phyloP scores from a whole-genome alignment of 2,113 vertebrate species.

The Speoplatyrhinus poulsoni region DNA sequence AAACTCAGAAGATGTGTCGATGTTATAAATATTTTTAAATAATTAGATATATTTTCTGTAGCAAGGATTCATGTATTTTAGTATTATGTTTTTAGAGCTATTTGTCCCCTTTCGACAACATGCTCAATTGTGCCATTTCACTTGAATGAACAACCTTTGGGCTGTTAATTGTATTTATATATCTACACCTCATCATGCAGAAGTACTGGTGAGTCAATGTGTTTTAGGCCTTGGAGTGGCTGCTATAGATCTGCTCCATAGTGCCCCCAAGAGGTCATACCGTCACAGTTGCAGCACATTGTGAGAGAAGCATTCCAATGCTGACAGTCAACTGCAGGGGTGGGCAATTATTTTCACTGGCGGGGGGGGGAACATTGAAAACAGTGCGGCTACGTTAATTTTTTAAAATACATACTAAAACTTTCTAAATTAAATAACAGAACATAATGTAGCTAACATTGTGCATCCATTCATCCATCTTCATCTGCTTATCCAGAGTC shows the following conservation, averaged over 20 bases:
- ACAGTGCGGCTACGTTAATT: too few species aligned
- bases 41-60: not conserved
- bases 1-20: conserved; percentile 29
- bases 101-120: conserved; percentile 4
- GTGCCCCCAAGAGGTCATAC: conserved; percentile 44
- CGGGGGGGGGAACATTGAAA: too few species aligned
- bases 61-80: conserved; percentile 36
- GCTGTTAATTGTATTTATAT: not conserved
- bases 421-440: too few species aligned
- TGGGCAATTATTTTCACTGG: too few species aligned
- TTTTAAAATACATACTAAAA: too few species aligned
- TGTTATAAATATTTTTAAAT: not conserved
- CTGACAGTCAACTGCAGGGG: not conserved
- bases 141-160: conserved; percentile 14
- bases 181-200: too few species aligned
- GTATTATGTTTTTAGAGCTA: conserved; percentile 18
- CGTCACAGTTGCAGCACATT: conserved; percentile 11
- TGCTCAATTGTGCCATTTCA: conserved; percentile 18
- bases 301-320: conserved; percentile 24
- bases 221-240: not conserved
- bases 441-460: too few species aligned
- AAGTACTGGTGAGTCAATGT: not conserved
- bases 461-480: too few species aligned
- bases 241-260: conserved; percentile 26
- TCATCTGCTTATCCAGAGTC: too few species aligned